phyloP scores from a whole-genome alignment of 2,797 vertebrate genomes.

The Lagodon rhomboides region DNA sequence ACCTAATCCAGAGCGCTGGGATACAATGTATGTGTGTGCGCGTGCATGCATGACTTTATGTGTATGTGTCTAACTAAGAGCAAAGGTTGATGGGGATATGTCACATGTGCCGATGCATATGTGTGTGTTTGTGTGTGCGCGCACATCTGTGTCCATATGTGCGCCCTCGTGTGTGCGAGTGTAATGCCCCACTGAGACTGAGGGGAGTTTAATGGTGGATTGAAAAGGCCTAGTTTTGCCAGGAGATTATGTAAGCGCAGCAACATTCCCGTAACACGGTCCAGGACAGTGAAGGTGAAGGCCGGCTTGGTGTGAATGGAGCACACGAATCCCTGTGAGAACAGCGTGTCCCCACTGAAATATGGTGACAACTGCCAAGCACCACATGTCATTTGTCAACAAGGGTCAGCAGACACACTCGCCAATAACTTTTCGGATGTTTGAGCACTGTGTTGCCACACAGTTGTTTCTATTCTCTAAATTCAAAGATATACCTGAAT shows the following conservation, averaged over 20 bases:
- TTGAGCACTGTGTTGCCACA: neutral
- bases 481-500: neutral
- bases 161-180: conserved; percentile 28
- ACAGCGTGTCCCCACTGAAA: conserved; percentile 39
- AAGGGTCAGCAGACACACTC: conserved; percentile 18
- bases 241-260: conserved; percentile 70
- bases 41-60: conserved; percentile 12
- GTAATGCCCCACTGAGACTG: conserved; percentile 47
- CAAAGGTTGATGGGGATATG: conserved; percentile 56
- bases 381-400: conserved; percentile 10
- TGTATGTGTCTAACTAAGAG: conserved; percentile 39
- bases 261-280: conserved; percentile 55
- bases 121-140: conserved; percentile 22
- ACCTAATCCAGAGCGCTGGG: conserved; percentile 78
- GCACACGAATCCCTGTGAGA: conserved; percentile 32
- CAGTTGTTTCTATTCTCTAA: neutral
- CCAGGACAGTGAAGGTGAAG: conserved; percentile 64
- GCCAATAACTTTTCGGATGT: conserved; percentile 1
- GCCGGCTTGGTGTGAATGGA: conserved; percentile 35
- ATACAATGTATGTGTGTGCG: conserved; percentile 54
- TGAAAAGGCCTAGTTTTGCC: conserved; percentile 56
- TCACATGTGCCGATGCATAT: conserved; percentile 49
- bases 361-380: conserved; percentile 13
- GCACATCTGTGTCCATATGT: conserved; percentile 2
- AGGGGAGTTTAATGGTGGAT: conserved; percentile 57